A percentile compares a stretch with the other conserved stretches of the same genome.
These are phyloP conservation scores for Coptodon rendalli DNA, from an alignment of 2,113 vertebrate genomes.

Conservation along the genomic window DNA sequence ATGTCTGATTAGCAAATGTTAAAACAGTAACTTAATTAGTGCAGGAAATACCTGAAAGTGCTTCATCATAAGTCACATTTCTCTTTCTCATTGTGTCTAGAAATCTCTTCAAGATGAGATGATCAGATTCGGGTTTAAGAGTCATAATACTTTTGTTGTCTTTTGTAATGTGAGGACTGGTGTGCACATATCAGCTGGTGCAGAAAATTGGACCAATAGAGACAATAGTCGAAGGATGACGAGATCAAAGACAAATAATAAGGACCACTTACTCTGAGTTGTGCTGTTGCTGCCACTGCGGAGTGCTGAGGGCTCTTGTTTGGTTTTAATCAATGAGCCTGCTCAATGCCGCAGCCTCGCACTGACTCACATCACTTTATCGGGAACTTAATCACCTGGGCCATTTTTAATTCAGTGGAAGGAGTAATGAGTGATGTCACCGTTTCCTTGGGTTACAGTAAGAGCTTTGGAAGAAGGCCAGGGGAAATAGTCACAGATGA, in stretches of 20 bases:
- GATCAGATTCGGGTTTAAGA: neutral
- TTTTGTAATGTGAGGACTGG: neutral
- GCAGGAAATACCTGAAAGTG: neutral
- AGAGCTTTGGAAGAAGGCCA: conserved; percentile 57
- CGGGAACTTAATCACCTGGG: conserved; percentile 64
- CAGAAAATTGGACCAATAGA: neutral
- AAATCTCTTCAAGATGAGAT: neutral
- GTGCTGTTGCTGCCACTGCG: neutral
- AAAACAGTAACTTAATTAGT: neutral
- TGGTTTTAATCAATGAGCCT: conserved; percentile 64
- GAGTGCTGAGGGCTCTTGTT: conserved; percentile 36
- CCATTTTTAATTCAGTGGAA: conserved; percentile 53
- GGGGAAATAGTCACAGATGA: conserved; percentile 44
- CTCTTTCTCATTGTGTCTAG: neutral
- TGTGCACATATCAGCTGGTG: conserved; percentile 4
- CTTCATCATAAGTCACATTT: neutral
- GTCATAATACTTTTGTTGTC: neutral
- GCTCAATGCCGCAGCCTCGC: conserved; percentile 56
- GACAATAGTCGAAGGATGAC: conserved; percentile 31
- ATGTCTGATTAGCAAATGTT: neutral
- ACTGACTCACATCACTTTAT: conserved; percentile 54
- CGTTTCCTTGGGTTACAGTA: conserved; percentile 59
- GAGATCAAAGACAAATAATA: conserved; percentile 37
- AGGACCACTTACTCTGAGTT: conserved; percentile 13
- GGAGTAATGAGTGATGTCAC: conserved; percentile 61